Evolutionary conservation across 2,797 vertebrate genomes (phyloP).

Genomic region (Sylvia borin): DNA sequence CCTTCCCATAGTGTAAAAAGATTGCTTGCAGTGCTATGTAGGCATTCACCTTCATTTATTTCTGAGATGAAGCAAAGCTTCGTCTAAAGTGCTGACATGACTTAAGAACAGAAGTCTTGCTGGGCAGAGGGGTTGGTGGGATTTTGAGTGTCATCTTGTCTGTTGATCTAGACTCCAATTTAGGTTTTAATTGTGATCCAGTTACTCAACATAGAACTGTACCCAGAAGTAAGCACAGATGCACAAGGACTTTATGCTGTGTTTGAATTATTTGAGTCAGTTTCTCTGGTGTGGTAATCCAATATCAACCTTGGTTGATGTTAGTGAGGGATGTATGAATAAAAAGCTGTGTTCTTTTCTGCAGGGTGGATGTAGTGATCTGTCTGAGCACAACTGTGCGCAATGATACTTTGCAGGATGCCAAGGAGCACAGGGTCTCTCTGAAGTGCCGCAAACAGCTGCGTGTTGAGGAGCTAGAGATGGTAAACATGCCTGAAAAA

Average conservation of each 20-base stretch:
- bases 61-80: neutral
- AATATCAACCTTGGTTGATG: neutral
- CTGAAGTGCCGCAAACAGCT: conserved; percentile 97
- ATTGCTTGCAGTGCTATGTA: neutral
- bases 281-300: neutral
- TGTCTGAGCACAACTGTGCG: conserved; percentile 95
- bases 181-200: neutral
- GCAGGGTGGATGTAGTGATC: conserved; percentile 95
- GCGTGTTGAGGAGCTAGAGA: conserved; percentile 94
- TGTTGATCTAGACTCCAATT: neutral
- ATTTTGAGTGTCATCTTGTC: neutral
- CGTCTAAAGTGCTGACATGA: neutral
- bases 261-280: neutral
- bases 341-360: neutral
- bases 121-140: neutral
- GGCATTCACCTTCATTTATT: neutral
- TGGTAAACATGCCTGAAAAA: conserved; percentile 80
- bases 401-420: conserved; percentile 94
- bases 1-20: neutral
- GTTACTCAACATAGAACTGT: neutral
- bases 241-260: neutral
- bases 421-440: conserved; percentile 92
- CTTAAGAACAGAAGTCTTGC: neutral
- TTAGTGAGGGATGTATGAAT: neutral
- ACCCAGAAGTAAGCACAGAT: neutral